Base-by-base conservation (phyloP, 2,113 vertebrate species). In the Camelus dromedarius region DNA sequence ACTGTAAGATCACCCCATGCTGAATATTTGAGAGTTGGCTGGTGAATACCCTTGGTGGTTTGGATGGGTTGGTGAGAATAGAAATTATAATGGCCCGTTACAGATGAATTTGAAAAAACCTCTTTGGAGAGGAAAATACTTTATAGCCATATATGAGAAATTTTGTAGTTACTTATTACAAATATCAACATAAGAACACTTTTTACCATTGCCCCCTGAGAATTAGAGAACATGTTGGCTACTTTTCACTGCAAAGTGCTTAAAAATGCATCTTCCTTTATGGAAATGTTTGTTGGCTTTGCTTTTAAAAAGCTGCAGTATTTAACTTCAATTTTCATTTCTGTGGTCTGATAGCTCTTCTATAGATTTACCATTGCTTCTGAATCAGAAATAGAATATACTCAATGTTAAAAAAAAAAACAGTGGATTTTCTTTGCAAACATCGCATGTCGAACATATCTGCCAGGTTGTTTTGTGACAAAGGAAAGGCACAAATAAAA, bases 11-110 rank as follows among this genome's bases (percentile, higher is more conserved):
- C 8, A 50, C 35, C 32, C 26, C 42, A 8, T 52, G 46, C 56
- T 96, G 82, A 66, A 38, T 96, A 94, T 76, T 97, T 96, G 94
- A 96, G 96, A 93, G 22, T 32, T 98, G 96, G 82, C 75, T 97
- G 60, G 26, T 94, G 35, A 89, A 62, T 82, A 35, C 14, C 7
- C 28, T 50, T 87, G 32, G 24, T 46, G n/a, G 52, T 48, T 42
- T 89, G 10, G 81, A 24, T 80, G 38, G 46, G 2, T n/a, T 88
- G 18, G n/a, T 32, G 50, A 8, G 19, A 38, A 7, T 2, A 5
- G 46, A 38, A 11, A 30, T 79, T 81, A 30, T 8, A 76, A 62
- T 64, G 24, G 8, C 66, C 35, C 24, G 4, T 46, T 70, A 52
- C 24, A 94, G 15, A 11, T 56, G 28, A 69, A 89, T 60, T 88